A percentile compares a stretch with the other conserved stretches of the same genome.
phyloP scores from a whole-genome alignment of 2,797 vertebrate genomes.

The Peromyscus melanophrys region DNA sequence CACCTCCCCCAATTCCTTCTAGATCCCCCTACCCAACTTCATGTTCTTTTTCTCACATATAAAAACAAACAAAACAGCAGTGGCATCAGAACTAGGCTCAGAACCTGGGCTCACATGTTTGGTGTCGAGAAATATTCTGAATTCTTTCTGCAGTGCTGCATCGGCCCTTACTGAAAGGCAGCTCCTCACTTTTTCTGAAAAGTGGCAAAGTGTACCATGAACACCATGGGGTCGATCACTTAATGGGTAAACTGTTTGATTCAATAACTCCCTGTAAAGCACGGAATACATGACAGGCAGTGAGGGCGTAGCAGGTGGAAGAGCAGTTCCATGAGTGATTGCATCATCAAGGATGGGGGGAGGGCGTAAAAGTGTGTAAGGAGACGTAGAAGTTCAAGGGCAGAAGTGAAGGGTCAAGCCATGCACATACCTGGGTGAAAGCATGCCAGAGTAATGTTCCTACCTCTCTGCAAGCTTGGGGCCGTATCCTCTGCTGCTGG shows the following conservation, averaged over 20 bases:
- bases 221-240: background rate
- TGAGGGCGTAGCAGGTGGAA: background rate
- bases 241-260: background rate
- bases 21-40: background rate
- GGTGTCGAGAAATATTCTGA: background rate
- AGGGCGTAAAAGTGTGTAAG: background rate
- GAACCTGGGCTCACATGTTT: background rate
- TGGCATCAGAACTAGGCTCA: background rate
- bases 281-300: background rate
- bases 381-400: background rate
- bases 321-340: background rate
- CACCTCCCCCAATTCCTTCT: background rate
- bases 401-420: background rate
- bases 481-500: too few species aligned
- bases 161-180: background rate
- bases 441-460: background rate
- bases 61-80: background rate
- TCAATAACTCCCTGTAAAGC: slow-evolving; percentile 5
- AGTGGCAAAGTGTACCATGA: background rate
- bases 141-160: background rate
- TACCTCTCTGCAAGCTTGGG: background rate
- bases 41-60: background rate
- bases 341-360: background rate
- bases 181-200: slow-evolving; percentile 15
- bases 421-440: background rate